Percentiles rank a stretch among this genome's conserved stretches.
Conservation (phyloP, 2,113 vertebrate species). For the Mandrillus leucophaeus region DNA sequence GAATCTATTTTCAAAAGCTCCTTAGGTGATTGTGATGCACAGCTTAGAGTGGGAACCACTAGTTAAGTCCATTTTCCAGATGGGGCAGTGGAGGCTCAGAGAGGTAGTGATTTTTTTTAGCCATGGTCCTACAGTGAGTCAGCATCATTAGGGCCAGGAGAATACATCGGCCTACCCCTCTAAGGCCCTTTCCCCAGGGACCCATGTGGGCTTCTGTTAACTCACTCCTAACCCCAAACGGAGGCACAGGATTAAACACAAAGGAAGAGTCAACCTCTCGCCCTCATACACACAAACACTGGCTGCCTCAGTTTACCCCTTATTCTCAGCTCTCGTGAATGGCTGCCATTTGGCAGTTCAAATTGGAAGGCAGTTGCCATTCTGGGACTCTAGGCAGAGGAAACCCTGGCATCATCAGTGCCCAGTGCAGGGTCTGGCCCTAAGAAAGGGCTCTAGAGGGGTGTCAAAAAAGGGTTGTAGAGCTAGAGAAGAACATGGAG, state of each 20-base stretch:
- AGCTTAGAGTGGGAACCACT: neutral
- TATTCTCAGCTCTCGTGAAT: neutral
- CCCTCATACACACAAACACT: neutral
- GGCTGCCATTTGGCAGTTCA: slow-evolving; percentile 15
- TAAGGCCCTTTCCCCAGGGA: neutral
- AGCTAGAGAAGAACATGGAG: neutral
- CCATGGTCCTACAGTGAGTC: neutral
- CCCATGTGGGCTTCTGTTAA: neutral
- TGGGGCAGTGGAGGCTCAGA: slow-evolving; percentile 11
- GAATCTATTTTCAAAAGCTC: slow-evolving; percentile 40
- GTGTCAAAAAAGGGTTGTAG: neutral
- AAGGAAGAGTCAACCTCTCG: neutral
- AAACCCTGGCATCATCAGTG: slow-evolving; percentile 11
- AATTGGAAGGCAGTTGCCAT: slow-evolving; percentile 20
- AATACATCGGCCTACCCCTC: neutral
- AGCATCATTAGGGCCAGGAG: neutral
- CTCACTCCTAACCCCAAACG: neutral
- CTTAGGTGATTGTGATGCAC: slow-evolving; percentile 17
- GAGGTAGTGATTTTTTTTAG: neutral
- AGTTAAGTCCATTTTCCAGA: neutral
- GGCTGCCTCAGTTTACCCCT: slow-evolving; percentile 31
- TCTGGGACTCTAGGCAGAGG: neutral
- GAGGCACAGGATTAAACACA: neutral
- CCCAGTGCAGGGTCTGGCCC: neutral
- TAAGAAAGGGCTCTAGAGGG: neutral